Evolutionary conservation across 2,888 invertebrate species (phyloP), one percentile per base, ranked within the genome.

Genomic region (Phania funesta): DNA sequence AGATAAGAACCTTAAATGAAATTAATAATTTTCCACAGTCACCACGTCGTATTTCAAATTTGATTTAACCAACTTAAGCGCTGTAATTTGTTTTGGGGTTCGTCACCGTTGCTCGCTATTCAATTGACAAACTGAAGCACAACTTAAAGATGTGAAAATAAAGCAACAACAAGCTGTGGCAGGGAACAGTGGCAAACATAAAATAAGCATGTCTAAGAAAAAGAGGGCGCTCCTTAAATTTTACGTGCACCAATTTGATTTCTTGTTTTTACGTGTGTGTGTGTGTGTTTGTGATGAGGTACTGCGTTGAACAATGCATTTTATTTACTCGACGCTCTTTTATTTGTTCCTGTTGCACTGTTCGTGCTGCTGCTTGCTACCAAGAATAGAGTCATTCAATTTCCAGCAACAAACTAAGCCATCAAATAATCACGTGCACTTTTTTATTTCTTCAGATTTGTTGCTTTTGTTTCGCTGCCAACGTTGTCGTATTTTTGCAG

Each of bases 21-120:
- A 70, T 78, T 82, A 75, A 75, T 65, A 78, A 78, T 82, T 82
- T 82, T 75, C 82, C 75, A 75, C 78, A 78, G 74, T 78, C 78
- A 65, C 78, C 78, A 75, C 54, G 76, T 64, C 68, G 46, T 38
- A 76, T 56, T 74, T 70, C 65, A 70, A 29, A 56, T 52, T 80
- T 67, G 41, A 60, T 67, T 67, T 58, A 58, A 60, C 16, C n/a
- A 35, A 38, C 35, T 70, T 65, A 54, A 71, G 71, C 58, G 16
- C 76, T 54, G 74, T 54, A 78, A 82, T 78, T 78, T 82, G 78
- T 78, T 65, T 75, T 70, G 52, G 60, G 70, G 68, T 82, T 82
- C 82, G 77, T 82, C 77, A 74, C 74, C 56, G 74, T 60, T 46
- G 46, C 62, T 54, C n/a, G 32, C 52, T 68, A 67, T 67, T 48